Conservation (phyloP, 2,113 vertebrate species). For the Marcusenius ussheri region DNA sequence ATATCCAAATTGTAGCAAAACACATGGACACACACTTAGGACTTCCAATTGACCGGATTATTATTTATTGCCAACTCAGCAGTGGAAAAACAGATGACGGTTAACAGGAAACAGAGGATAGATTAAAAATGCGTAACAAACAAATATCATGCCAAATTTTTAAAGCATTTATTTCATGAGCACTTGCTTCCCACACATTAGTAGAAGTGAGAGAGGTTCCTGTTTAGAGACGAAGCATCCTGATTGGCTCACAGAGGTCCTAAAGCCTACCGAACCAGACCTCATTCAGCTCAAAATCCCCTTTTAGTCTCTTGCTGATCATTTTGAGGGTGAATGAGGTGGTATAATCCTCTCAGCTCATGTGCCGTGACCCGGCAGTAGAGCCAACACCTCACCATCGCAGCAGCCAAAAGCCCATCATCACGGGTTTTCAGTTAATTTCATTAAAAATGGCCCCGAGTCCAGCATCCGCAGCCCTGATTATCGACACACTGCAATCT, state of each 20-base stretch:
- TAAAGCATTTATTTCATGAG: neutral
- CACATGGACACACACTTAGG: neutral
- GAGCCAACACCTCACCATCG: too few relatives aligned
- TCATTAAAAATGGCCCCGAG: neutral
- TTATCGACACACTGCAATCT: neutral
- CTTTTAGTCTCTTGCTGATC: neutral
- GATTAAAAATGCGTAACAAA: neutral
- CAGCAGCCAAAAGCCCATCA: neutral
- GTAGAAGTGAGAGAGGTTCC: neutral
- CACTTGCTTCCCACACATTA: neutral
- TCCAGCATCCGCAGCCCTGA: neutral
- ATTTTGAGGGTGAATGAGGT: neutral
- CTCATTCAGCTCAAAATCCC: neutral
- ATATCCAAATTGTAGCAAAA: neutral
- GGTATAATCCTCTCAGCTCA: neutral
- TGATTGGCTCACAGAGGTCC: neutral
- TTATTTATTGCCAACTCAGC: neutral
- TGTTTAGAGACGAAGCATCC: neutral
- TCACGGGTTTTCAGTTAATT: neutral
- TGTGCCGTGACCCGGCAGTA: neutral
- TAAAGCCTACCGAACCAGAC: neutral
- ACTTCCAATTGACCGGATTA: neutral
- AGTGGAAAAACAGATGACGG: neutral
- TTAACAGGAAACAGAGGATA: neutral
- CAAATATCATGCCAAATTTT: neutral